Percentiles rank a stretch among this genome's conserved stretches.
Evolutionary conservation across 92 coral and sea anemone genomes (phyloP).

Genomic region (Bergia sp.): DNA sequence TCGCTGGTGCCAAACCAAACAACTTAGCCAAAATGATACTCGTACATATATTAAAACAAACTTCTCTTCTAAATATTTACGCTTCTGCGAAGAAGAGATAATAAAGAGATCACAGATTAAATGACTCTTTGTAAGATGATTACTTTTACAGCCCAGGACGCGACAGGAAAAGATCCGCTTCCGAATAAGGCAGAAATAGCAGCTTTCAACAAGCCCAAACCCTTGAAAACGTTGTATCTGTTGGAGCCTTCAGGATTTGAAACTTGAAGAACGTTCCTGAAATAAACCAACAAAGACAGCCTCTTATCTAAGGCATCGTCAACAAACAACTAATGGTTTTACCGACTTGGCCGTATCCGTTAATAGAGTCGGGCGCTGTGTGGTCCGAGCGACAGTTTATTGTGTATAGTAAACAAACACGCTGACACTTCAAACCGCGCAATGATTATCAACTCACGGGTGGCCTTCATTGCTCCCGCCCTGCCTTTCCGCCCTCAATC

Average conservation of each 20-base stretch:
- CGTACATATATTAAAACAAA: conserved; percentile 62
- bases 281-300: neutral
- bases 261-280: conserved; percentile 9
- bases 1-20: conserved; percentile 53
- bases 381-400: conserved; percentile 69
- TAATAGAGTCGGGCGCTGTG: conserved; percentile 40
- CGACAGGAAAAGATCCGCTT: conserved; percentile 4
- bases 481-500: conserved; percentile 36
- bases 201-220: neutral
- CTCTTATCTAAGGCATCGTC: conserved; percentile 34
- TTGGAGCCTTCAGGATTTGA: neutral
- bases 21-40: conserved; percentile 50
- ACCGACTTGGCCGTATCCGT: conserved; percentile 44
- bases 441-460: conserved; percentile 39
- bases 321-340: conserved; percentile 47
- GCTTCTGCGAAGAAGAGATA: conserved; percentile 68
- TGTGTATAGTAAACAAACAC: conserved; percentile 74
- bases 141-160: conserved; percentile 36
- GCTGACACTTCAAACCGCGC: conserved; percentile 52
- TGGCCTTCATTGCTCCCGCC: conserved; percentile 6
- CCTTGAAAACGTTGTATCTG: conserved; percentile 11
- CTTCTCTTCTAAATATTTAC: conserved; percentile 68
- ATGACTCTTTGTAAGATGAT: conserved; percentile 58
- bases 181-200: neutral
- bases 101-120: conserved; percentile 50